A percentile compares a stretch with the other conserved stretches of the same genome.
Evolutionary conservation across 2,888 invertebrate species (phyloP).

Genomic region (Ennomos quercinarius): DNA sequence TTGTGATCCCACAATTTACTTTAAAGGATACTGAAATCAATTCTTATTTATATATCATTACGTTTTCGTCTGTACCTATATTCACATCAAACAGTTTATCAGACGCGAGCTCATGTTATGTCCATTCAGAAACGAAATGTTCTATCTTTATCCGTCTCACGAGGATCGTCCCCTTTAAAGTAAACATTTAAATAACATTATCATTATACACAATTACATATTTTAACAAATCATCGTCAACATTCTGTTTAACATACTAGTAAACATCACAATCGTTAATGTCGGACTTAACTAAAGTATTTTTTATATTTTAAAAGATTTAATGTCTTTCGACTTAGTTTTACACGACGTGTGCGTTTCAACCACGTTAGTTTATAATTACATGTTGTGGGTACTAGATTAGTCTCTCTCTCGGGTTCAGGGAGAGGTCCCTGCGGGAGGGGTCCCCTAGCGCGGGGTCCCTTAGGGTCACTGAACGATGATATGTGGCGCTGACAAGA

Average conservation of each 20-base stretch:
- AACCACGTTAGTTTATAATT: conserved; percentile 64
- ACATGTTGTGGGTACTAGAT: conserved; percentile 41
- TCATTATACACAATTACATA: conserved; percentile 53
- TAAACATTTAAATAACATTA: conserved; percentile 41
- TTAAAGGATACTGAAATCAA: conserved; percentile 62
- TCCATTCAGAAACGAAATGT: conserved; percentile 32
- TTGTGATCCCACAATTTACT: conserved; percentile 77
- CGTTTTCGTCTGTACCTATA: conserved; percentile 12
- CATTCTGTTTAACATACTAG: conserved; percentile 62
- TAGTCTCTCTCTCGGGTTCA: conserved; percentile 75
- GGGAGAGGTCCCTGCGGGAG: conserved; percentile 28
- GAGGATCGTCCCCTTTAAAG: conserved; percentile 30
- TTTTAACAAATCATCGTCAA: conserved; percentile 79
- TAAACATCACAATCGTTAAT: conserved; percentile 81
- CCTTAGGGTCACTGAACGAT: conserved; percentile 91
- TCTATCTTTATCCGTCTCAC: conserved; percentile 15
- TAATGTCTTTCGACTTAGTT: conserved; percentile 74
- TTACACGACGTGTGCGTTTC: conserved; percentile 78
- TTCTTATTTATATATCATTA: conserved; percentile 26
- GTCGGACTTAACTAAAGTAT: conserved; percentile 69
- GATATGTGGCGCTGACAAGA: conserved; percentile 96
- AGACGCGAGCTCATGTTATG: conserved; percentile 12
- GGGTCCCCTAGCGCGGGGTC: conserved; percentile 38
- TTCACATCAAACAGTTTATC: conserved; percentile 20
- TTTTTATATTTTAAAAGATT: conserved; percentile 59